Evolutionary conservation across 2,797 vertebrate genomes (phyloP), one percentile per base, ranked within the genome.

Genomic region (Bryconaethiops microstoma): DNA sequence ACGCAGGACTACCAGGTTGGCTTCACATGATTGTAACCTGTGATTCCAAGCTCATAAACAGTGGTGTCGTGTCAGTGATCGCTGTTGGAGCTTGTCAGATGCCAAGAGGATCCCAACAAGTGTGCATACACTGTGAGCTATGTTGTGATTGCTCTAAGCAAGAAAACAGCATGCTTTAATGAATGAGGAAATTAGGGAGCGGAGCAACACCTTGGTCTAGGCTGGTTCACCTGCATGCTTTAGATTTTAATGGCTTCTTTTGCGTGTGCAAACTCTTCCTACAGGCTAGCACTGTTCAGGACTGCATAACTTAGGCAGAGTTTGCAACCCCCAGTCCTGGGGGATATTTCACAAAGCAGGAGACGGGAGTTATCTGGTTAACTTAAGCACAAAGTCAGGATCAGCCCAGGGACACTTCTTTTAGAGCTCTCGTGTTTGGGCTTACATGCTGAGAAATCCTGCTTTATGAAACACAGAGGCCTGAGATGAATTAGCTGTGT

Each of bases 221-320:
- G 87, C 93, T 90, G 90, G 93, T 94, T 92, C 78, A 85, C 86
- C 92, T 80, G 86, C 92, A 93, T 93, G 92, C 91, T 92, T 89
- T 74, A 90, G 85, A 92, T 92, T 85, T 86, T 90, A 79, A 81
- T 82, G 80, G 85, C 77, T 77, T 16, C 52, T 82, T n/a, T n/a
- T 91, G 85, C 90, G 83, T 91, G 91, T 91, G 90, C 85, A 67
- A 91, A 35, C 88, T 76, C 84, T 19, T 4, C 29, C 63, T 65
- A 40, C 65, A 68, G 65, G 17, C 2, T 21, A 10, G 10, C 40
- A 42, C 17, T n/a, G 19, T 55, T 40, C 29, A 76, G 76, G 40
- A 17, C 8, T 25, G 54, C 79, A 29, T n/a, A 21, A 39, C 21
- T 19, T 63, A 55, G n/a, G 19, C 8, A 19, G 52, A 59, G 55